Conservation (phyloP, 2,797 vertebrate genomes). For the Takifugu ocellatus region DNA sequence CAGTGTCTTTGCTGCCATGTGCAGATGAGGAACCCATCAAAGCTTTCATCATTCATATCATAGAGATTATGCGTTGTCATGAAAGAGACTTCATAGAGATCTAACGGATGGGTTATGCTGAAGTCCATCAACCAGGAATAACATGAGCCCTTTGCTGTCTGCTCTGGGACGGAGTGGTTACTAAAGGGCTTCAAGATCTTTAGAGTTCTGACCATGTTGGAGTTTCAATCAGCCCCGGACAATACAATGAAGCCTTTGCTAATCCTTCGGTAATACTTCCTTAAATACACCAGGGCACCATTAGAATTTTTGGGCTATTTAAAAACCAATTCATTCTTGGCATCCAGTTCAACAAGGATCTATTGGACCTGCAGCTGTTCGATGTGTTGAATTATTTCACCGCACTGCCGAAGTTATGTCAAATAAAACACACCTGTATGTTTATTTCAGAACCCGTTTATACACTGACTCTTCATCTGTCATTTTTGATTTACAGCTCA, state of each 20-base stretch:
- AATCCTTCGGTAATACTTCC: constrained; percentile 43
- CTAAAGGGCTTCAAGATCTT: constrained; percentile 31
- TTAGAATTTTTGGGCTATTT: constrained; percentile 29
- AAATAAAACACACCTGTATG: background rate
- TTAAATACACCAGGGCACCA: constrained; percentile 31
- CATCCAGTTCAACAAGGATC: constrained; percentile 2
- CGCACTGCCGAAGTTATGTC: background rate
- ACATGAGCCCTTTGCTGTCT: constrained; percentile 24
- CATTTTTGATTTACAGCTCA: background rate
- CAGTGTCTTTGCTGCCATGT: too few species aligned
- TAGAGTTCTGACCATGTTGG: constrained; percentile 29
- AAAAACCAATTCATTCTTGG: constrained; percentile 14
- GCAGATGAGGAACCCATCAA: background rate
- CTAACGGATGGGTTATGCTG: constrained; percentile 33
- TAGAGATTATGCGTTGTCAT: background rate
- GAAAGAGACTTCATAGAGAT: too few species aligned
- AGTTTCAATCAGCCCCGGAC: constrained; percentile 20
- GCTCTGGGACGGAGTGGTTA: constrained; percentile 29
- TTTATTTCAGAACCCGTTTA: background rate
- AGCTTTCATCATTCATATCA: constrained; percentile 3
- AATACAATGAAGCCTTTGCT: constrained; percentile 25
- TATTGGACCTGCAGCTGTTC: constrained; percentile 15
- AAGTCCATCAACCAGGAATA: constrained; percentile 48
- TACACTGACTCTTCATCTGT: background rate
- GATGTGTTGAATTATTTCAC: constrained; percentile 6